These are phyloP conservation scores for Sebastes minor DNA, from an alignment of 2,797 vertebrate species.

Conservation along the genomic window DNA sequence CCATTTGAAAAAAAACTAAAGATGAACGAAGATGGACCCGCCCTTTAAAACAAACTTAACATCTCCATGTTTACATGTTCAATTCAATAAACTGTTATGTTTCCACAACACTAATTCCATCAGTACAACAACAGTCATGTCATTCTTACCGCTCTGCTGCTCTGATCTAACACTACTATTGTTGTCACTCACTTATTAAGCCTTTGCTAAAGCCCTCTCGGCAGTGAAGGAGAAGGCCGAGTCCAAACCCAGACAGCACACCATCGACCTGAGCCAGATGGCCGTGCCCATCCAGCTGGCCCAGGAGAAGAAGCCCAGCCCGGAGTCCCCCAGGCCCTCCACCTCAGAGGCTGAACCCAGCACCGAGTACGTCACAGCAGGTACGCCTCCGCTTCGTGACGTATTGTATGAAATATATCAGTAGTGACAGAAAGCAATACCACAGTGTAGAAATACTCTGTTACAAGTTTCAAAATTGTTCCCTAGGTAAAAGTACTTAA, in stretches of 20 bases:
- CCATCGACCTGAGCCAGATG: conserved; percentile 98
- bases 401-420: background rate
- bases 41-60: too few species aligned
- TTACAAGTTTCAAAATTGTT: background rate
- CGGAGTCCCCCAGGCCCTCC: conserved; percentile 87
- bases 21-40: too few species aligned
- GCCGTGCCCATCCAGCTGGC: conserved; percentile 95
- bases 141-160: too few species aligned
- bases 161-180: background rate
- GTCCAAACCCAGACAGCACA: conserved; percentile 90
- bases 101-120: too few species aligned
- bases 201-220: background rate
- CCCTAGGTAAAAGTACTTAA: too few species aligned
- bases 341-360: conserved; percentile 87
- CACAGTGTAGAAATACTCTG: background rate
- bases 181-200: background rate
- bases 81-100: too few species aligned
- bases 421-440: too few species aligned
- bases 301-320: conserved; percentile 89
- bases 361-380: conserved; percentile 84
- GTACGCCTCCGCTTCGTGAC: conserved; percentile 71
- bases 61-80: too few species aligned
- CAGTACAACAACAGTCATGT: too few species aligned
- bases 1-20: too few species aligned
- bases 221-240: conserved; percentile 93